These are phyloP conservation scores for Chironex yamaguchii DNA, from an alignment of 30 jellyfish, hydroid and myxozoan genomes.

Conservation along the genomic window DNA sequence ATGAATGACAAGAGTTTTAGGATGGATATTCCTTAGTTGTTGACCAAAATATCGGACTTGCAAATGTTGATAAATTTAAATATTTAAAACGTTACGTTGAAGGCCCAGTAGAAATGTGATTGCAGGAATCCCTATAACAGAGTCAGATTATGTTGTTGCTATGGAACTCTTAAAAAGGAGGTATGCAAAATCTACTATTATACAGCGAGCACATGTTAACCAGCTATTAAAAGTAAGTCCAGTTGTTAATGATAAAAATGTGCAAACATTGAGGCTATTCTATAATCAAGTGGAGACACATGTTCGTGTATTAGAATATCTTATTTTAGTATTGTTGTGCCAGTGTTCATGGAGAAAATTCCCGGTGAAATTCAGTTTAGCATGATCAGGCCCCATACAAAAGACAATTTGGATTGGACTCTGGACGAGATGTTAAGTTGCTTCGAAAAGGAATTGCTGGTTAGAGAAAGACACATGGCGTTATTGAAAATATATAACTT, in stretches of 20 bases:
- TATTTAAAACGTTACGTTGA: conserved; percentile 3
- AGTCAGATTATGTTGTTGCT: background rate
- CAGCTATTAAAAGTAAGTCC: background rate
- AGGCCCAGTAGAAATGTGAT: background rate
- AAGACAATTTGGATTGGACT: background rate
- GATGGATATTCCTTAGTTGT: no score
- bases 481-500: no score
- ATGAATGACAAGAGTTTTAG: no score
- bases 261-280: background rate
- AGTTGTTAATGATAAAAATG: no score
- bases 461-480: no score
- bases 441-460: no score
- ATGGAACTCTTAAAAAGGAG: background rate
- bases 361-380: background rate
- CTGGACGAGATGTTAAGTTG: conserved; percentile 32
- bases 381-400: background rate
- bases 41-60: no score
- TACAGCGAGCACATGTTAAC: background rate
- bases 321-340: conserved; percentile 9
- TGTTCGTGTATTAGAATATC: background rate
- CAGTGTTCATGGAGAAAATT: background rate
- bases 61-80: background rate
- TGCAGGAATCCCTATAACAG: conserved; percentile 5
- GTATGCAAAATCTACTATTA: background rate
- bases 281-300: background rate